These are phyloP conservation scores for Monodelphis domestica DNA, from an alignment of 2,797 vertebrate genomes.

Conservation along the genomic window DNA sequence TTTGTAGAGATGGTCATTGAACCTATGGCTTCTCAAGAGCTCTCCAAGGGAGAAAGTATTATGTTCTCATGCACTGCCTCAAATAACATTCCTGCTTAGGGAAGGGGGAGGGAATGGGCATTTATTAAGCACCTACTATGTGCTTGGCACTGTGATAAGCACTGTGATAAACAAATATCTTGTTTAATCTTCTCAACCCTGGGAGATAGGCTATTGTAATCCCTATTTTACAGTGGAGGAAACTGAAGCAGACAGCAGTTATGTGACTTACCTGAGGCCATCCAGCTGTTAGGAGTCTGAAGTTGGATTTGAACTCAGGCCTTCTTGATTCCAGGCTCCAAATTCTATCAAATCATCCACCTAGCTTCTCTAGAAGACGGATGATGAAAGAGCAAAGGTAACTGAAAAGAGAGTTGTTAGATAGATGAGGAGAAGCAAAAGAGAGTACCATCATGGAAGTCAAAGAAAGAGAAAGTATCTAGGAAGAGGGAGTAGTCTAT, in stretches of 20 bases:
- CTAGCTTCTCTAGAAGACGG: not conserved
- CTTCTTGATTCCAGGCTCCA: not conserved
- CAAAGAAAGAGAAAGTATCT: not conserved
- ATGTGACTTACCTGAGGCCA: not conserved
- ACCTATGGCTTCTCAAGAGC: not conserved
- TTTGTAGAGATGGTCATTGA: not conserved
- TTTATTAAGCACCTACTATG: not conserved
- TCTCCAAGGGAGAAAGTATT: not conserved
- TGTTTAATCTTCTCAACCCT: not conserved
- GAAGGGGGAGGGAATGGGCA: not conserved
- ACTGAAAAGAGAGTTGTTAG: not conserved
- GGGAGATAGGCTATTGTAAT: not conserved
- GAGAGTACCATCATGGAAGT: not conserved
- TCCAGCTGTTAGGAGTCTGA: not conserved
- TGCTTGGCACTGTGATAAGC: not conserved
- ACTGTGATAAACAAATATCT: not conserved
- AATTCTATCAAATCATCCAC: no score
- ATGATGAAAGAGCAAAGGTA: not conserved
- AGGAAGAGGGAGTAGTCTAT: not conserved
- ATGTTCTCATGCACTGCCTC: not conserved
- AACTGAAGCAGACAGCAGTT: not conserved
- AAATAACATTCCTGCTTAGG: not conserved
- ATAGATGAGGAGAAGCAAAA: not conserved
- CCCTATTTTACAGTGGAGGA: not conserved
- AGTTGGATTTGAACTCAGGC: not conserved